phyloP scores from a whole-genome alignment of 1,140 invertebrate species.

The Drosophila malerkotliana region DNA sequence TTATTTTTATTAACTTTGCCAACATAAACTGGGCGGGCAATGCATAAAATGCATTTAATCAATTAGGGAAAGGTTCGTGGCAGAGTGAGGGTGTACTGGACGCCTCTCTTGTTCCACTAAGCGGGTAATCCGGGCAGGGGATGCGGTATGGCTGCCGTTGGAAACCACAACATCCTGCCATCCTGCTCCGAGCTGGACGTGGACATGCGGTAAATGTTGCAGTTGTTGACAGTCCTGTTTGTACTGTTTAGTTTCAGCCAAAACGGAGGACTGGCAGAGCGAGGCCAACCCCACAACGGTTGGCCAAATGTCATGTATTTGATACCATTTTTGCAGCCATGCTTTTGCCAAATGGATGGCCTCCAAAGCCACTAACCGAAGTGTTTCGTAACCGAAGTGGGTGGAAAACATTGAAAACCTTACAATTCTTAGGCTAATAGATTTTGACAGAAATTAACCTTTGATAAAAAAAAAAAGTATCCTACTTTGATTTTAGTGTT shows the following conservation, averaged over 20 bases:
- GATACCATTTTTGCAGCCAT: background rate
- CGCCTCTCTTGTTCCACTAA: background rate
- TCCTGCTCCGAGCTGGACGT: constrained; percentile 65
- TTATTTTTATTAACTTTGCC: background rate
- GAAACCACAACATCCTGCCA: constrained; percentile 76
- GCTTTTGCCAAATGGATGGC: background rate
- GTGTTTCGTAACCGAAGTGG: background rate
- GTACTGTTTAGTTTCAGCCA: constrained; percentile 80
- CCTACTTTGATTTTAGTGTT: no score
- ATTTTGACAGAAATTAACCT: no score
- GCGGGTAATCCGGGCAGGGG: constrained; percentile 34
- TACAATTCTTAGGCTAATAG: no score
- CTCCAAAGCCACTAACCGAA: background rate
- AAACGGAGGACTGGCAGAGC: constrained; percentile 28
- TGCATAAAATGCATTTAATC: constrained; percentile 52
- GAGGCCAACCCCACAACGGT: background rate
- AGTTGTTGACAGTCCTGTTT: constrained; percentile 79
- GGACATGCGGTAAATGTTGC: constrained; percentile 79
- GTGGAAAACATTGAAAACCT: background rate
- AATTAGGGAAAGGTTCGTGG: constrained; percentile 46
- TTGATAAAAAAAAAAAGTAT: no score
- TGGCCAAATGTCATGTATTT: constrained; percentile 19
- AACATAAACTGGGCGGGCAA: background rate
- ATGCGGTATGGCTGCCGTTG: constrained; percentile 44
- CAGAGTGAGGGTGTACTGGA: background rate